These are phyloP conservation scores for Apostichopus japonicus DNA, from an alignment of 35 echinoderm and acorn worm species.

Conservation along the genomic window DNA sequence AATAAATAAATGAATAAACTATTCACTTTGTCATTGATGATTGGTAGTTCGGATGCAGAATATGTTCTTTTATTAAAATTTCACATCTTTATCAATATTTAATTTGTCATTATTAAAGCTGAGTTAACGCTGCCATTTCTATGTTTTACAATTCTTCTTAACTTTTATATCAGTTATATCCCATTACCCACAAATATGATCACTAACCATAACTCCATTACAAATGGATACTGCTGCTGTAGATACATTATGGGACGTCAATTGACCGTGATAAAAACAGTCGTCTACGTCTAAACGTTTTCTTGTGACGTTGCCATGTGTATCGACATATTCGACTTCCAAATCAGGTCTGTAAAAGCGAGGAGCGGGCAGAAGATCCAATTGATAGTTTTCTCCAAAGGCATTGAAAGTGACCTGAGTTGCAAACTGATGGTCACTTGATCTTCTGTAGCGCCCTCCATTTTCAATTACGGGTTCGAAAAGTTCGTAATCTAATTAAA, in stretches of 20 bases:
- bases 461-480: neutral
- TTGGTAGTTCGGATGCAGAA: too few species aligned
- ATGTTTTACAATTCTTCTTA: too few species aligned
- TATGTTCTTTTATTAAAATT: too few species aligned
- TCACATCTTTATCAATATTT: too few species aligned
- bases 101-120: too few species aligned
- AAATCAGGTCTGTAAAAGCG: neutral
- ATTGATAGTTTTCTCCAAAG: slow-evolving; percentile 6
- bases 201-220: slow-evolving; percentile 12
- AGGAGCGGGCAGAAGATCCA: neutral
- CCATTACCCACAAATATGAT: neutral
- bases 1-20: too few species aligned
- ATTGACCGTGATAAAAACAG: slow-evolving; percentile 22
- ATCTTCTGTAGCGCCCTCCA: neutral
- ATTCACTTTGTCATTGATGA: too few species aligned
- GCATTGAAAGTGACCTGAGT: slow-evolving; percentile 6
- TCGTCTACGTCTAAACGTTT: neutral
- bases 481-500: neutral
- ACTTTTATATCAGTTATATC: too few species aligned
- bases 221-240: neutral
- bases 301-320: neutral
- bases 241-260: slow-evolving; percentile 40
- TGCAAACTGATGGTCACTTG: neutral
- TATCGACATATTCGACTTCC: slow-evolving; percentile 9
- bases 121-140: too few species aligned